Evolutionary conservation across 2,113 vertebrate genomes (phyloP).

Genomic region (Lates calcarifer): DNA sequence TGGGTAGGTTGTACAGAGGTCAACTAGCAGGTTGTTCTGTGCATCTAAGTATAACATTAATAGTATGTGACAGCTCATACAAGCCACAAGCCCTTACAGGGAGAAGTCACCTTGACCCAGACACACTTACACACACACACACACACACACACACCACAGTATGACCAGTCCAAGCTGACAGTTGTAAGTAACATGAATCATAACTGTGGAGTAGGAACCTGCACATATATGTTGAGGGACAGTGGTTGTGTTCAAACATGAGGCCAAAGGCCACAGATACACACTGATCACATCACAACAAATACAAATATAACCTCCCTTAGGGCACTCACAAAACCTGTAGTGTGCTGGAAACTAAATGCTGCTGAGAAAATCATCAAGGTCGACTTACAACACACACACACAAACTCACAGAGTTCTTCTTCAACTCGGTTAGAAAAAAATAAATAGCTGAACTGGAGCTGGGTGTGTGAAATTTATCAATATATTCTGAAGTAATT

Average conservation of each 20-base stretch:
- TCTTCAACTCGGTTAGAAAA: too few relatives aligned
- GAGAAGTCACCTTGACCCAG: constrained; percentile 40
- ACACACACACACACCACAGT: background rate
- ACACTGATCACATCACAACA: background rate
- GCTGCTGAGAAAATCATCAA: too few relatives aligned
- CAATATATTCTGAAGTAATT: too few relatives aligned
- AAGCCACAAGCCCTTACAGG: constrained; percentile 13
- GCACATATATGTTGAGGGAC: background rate
- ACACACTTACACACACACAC: background rate
- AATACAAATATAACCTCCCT: background rate
- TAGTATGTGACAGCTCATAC: constrained; percentile 29
- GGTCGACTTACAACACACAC: too few relatives aligned
- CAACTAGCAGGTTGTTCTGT: background rate
- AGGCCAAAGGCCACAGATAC: background rate
- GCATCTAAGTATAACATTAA: constrained; percentile 16
- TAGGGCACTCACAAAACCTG: background rate
- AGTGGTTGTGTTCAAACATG: too few relatives aligned
- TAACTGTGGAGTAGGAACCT: background rate
- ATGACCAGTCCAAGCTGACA: background rate
- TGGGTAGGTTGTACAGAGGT: background rate
- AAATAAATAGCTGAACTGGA: too few relatives aligned
- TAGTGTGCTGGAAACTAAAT: too few relatives aligned
- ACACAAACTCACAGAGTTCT: too few relatives aligned
- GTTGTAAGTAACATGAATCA: constrained; percentile 23
- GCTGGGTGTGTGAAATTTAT: too few relatives aligned